Evolutionary conservation across 2,888 invertebrate species (phyloP).

Genomic region (Rugalucina vietnamica): DNA sequence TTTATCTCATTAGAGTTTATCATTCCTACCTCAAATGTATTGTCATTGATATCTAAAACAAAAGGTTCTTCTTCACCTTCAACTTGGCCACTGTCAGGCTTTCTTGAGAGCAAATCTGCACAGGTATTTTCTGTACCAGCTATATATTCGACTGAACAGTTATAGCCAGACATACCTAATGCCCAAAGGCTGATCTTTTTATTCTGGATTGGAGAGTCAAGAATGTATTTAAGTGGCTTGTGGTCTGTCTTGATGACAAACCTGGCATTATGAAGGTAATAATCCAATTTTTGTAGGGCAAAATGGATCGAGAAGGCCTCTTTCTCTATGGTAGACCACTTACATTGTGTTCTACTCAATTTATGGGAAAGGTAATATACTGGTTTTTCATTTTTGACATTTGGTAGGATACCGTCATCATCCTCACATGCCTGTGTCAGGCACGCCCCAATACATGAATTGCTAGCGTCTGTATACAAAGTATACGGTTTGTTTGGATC

Average conservation of each 20-base stretch:
- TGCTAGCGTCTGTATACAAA: conserved; percentile 25
- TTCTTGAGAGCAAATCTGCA: conserved; percentile 42
- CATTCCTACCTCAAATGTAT: conserved; percentile 17
- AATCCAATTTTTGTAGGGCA: conserved; percentile 28
- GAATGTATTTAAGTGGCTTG: conserved; percentile 38
- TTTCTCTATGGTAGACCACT: conserved; percentile 8
- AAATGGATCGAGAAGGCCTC: conserved; percentile 23
- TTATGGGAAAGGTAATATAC: conserved; percentile 13
- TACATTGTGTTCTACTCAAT: conserved; percentile 7
- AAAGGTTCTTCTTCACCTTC: not conserved
- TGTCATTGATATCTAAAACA: conserved; percentile 30
- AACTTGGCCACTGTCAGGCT: not conserved
- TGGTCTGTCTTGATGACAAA: conserved; percentile 43
- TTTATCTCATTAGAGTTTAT: conserved; percentile 26
- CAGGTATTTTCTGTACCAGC: conserved; percentile 23
- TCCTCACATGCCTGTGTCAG: conserved; percentile 12
- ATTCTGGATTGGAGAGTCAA: conserved; percentile 50
- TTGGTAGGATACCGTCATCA: not conserved
- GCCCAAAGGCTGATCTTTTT: conserved; percentile 53
- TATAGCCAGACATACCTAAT: conserved; percentile 37
- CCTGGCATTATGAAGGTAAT: conserved; percentile 14
- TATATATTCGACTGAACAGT: conserved; percentile 46
- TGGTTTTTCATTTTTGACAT: conserved; percentile 18
- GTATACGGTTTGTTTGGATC: conserved; percentile 17
- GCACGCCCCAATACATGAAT: conserved; percentile 21